Evolutionary conservation across 2,888 invertebrate genomes (phyloP), one percentile per base, ranked within the genome.

Genomic region (Lamellibrachia satsuma): DNA sequence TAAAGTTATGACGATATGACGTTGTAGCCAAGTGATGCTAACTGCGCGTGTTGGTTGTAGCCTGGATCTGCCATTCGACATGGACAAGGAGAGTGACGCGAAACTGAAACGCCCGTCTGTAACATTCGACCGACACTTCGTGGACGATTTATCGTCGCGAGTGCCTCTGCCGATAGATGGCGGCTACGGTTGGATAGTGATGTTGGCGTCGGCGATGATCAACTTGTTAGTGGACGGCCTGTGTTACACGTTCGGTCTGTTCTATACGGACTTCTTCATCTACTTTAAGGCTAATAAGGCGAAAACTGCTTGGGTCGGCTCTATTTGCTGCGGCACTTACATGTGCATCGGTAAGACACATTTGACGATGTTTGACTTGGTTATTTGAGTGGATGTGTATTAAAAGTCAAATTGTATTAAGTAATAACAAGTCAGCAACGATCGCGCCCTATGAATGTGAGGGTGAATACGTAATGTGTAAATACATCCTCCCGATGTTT

Each of bases 171-270:
- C 93, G 9, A 94, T 94, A 1, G 94, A 94, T 90, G 94, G 94
- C 0, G 94, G 94, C 2, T 94, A 94, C 94, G 94, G 94, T 15
- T 94, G 94, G 94, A 93, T 94, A 8, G 94, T 94, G 6, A 99
- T 99, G 93, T 98, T 98, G 96, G 98, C 98, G 52, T 99, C 99
- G 8, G 99, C 99, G 97, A 98, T 99, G 98, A 98, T 99, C 95
- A 99, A 99, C 97, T 96, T 97, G 92, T 95, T 98, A 98, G 99
- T 99, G 95, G 99, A 99, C 97, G 99, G 99, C 93, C 98, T 99
- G 96, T 99, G 99, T 92, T 99, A 99, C 97, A 98, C 99, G 27
- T 99, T 99, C 96, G 99, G 99, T 92, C 98, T 99, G 93, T 98
- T 99, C 97, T 98, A 98, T 97, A 97, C 98, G 94, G 98, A 98